Conservation (phyloP, 2,113 vertebrate species). For the Lontra canadensis region DNA sequence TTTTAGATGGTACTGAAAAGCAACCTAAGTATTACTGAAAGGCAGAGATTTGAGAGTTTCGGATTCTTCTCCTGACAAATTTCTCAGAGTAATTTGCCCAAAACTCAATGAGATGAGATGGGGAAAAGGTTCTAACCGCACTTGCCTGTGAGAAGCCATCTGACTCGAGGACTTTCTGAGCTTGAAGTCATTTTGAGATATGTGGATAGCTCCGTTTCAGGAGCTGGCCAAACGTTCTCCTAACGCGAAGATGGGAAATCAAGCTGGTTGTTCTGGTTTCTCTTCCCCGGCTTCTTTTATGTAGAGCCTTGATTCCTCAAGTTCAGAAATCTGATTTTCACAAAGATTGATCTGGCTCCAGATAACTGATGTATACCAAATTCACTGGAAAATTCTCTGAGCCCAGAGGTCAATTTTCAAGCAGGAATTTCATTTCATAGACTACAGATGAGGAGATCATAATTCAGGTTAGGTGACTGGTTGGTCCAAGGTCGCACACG, state of each 20-base stretch:
- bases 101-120: background rate
- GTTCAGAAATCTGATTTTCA: constrained; percentile 29
- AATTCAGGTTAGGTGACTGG: background rate
- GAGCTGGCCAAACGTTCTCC: background rate
- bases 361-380: background rate
- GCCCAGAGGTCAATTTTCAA: background rate
- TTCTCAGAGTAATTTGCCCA: background rate
- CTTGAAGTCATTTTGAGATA: rapidly evolving
- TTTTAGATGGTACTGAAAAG: constrained; percentile 28
- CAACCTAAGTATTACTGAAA: background rate
- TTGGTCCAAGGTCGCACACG: background rate
- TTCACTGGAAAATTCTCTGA: background rate
- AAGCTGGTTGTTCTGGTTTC: background rate
- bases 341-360: background rate
- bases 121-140: background rate
- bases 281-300: background rate
- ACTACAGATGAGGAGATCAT: too few relatives aligned
- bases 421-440: background rate
- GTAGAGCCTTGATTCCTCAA: background rate
- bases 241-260: background rate
- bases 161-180: background rate
- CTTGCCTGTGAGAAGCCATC: background rate
- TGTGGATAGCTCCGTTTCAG: background rate
- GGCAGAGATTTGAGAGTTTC: background rate
- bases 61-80: background rate